Evolutionary conservation across 2,797 vertebrate species (phyloP).

Genomic region (Sylvia borin): DNA sequence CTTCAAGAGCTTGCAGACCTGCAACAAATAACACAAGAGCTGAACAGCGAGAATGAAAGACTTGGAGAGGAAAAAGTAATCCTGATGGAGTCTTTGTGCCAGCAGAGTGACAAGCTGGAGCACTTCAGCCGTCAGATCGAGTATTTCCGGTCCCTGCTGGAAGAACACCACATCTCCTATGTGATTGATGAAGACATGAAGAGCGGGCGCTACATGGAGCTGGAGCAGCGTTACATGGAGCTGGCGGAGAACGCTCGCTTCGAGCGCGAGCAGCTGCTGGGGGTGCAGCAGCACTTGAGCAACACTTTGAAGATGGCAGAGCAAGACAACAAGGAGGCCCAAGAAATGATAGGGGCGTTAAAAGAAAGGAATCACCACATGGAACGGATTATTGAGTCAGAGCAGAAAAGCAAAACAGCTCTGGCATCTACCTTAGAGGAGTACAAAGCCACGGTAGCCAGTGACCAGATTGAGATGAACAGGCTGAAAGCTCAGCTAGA

Average conservation of each 20-base stretch:
- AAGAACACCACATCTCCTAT: conserved; percentile 90
- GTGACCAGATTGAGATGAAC: conserved; percentile 88
- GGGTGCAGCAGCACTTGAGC: conserved; percentile 95
- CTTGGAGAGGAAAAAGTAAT: conserved; percentile 95
- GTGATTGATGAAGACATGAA: conserved; percentile 93
- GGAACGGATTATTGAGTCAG: conserved; percentile 91
- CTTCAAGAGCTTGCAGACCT: conserved; percentile 94
- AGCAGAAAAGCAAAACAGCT: conserved; percentile 85
- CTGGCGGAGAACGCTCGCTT: conserved; percentile 92
- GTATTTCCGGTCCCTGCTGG: conserved; percentile 90
- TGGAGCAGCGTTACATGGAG: conserved; percentile 93
- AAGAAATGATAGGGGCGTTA: conserved; percentile 90
- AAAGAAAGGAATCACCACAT: conserved; percentile 96
- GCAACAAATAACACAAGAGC: conserved; percentile 95
- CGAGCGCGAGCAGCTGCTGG: conserved; percentile 93
- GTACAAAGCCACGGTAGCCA: conserved; percentile 85
- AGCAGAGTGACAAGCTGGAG: conserved; percentile 94
- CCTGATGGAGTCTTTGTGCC: conserved; percentile 96
- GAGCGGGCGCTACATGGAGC: conserved; percentile 93
- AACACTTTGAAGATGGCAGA: conserved; percentile 98
- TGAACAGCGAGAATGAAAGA: conserved; percentile 94
- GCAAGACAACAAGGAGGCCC: conserved; percentile 95
- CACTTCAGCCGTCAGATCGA: conserved; percentile 92
- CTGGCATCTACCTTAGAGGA: conserved; percentile 87
- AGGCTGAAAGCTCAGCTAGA: conserved; percentile 90